phyloP scores from a whole-genome alignment of 2,888 invertebrate genomes.

The Allygus modestus region DNA sequence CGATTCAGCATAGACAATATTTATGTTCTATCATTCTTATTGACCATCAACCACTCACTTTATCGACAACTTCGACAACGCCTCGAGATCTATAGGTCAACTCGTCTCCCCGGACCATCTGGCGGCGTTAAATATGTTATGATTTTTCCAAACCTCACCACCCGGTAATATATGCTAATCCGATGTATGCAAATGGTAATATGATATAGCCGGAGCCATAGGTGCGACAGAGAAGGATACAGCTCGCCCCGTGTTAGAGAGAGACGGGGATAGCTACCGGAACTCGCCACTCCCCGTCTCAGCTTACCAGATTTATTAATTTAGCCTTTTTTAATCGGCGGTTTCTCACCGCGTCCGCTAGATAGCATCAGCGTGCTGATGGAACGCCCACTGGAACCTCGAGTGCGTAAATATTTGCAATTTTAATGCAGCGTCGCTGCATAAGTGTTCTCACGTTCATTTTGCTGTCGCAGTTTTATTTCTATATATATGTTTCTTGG shows the following conservation, averaged over 20 bases:
- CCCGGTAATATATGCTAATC: slow-evolving; percentile 43
- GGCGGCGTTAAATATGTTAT: slow-evolving; percentile 19
- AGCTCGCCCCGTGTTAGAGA: neutral
- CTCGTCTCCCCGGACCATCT: neutral
- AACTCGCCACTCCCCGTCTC: slow-evolving; percentile 49
- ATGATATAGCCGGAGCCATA: slow-evolving; percentile 23
- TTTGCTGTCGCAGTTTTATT: slow-evolving; percentile 40
- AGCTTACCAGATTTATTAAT: slow-evolving; percentile 57
- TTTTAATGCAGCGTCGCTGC: slow-evolving; percentile 45
- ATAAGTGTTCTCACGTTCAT: slow-evolving; percentile 50
- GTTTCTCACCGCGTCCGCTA: slow-evolving; percentile 42
- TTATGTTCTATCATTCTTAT: too few species aligned
- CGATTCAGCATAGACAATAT: too few species aligned
- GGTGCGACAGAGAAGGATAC: slow-evolving; percentile 28
- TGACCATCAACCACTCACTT: too few species aligned
- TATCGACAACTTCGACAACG: too few species aligned
- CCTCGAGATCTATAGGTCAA: too few species aligned
- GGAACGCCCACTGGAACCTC: slow-evolving; percentile 33
- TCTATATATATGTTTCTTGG: slow-evolving; percentile 7
- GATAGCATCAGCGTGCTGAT: slow-evolving; percentile 46
- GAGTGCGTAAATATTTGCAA: slow-evolving; percentile 51
- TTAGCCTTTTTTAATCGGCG: slow-evolving; percentile 55
- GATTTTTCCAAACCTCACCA: slow-evolving; percentile 28
- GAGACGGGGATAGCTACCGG: slow-evolving; percentile 42
- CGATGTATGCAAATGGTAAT: slow-evolving; percentile 49